Evolutionary conservation across 2,113 vertebrate species (phyloP).

Genomic region (Rallus limicola): DNA sequence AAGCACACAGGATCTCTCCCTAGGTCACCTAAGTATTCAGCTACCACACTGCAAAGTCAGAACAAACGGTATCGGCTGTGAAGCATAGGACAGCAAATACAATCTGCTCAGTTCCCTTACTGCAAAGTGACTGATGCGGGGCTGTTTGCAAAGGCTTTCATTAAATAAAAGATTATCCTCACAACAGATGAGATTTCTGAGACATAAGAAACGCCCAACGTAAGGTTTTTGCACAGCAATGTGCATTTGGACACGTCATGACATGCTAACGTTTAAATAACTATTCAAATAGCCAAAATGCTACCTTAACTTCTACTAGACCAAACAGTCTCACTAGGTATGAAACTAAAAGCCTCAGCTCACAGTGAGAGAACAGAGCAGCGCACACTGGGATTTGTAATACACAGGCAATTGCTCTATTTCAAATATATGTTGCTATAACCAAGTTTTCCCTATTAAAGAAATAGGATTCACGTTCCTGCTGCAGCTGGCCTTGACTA

Average conservation of each 20-base stretch:
- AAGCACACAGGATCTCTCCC: background rate
- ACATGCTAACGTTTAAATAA: constrained; percentile 19
- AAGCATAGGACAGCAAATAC: background rate
- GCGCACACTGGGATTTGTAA: background rate
- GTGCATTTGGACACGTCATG: background rate
- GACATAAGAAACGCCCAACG: background rate
- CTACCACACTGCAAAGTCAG: background rate
- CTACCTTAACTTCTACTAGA: background rate
- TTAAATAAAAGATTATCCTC: background rate
- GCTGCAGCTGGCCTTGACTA: background rate
- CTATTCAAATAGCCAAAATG: constrained; percentile 14
- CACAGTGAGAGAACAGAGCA: background rate
- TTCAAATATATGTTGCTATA: background rate
- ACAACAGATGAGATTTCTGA: background rate
- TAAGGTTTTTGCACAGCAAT: background rate
- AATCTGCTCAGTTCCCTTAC: background rate
- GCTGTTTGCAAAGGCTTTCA: background rate
- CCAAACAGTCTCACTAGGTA: background rate
- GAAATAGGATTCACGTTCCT: background rate
- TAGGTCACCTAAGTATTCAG: background rate
- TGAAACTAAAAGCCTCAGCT: background rate
- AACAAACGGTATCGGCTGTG: fast-evolving
- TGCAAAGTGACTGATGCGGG: background rate
- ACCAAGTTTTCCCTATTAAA: background rate
- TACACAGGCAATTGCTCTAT: background rate